phyloP scores from a whole-genome alignment of 37 sponge, comb jelly and placozoan genomes.

The Ianthella basta region DNA sequence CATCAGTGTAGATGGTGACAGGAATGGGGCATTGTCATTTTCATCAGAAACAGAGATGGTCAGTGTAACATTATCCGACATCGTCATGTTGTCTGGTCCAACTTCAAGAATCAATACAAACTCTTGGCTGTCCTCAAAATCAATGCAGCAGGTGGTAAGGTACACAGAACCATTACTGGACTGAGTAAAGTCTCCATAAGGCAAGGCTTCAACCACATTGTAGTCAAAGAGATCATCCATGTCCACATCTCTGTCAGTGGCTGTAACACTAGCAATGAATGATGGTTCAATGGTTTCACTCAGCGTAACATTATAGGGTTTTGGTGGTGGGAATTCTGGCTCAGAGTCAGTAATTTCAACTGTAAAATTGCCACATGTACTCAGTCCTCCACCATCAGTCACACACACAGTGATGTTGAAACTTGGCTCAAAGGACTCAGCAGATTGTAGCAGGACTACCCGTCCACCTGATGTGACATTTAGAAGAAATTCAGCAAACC shows the following conservation, averaged over 20 bases:
- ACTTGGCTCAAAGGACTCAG: background rate
- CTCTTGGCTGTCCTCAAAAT: conserved; percentile 53
- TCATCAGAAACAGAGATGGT: conserved; percentile 36
- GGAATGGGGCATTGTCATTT: conserved; percentile 78
- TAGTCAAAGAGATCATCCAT: conserved; percentile 58
- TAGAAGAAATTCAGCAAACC: background rate
- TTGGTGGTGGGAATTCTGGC: conserved; percentile 40
- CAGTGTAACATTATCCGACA: conserved; percentile 25
- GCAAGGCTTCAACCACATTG: conserved; percentile 43
- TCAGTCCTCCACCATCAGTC: conserved; percentile 42
- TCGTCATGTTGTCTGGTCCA: conserved; percentile 52
- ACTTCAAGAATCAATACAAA: conserved; percentile 60
- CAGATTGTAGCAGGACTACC: background rate
- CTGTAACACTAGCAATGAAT: conserved; percentile 15
- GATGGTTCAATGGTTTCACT: conserved; percentile 34
- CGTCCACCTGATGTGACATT: conserved; percentile 35
- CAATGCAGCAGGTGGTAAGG: conserved; percentile 55
- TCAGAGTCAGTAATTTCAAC: conserved; percentile 48
- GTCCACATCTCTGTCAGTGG: conserved; percentile 52
- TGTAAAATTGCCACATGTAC: conserved; percentile 25
- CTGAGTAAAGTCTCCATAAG: conserved; percentile 49
- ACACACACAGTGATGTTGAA: conserved; percentile 26
- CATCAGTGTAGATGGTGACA: conserved; percentile 55
- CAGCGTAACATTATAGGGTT: conserved; percentile 30
- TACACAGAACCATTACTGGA: conserved; percentile 39